phyloP scores from a whole-genome alignment of 2,113 vertebrate genomes.

The Erythrolamprus reginae region DNA sequence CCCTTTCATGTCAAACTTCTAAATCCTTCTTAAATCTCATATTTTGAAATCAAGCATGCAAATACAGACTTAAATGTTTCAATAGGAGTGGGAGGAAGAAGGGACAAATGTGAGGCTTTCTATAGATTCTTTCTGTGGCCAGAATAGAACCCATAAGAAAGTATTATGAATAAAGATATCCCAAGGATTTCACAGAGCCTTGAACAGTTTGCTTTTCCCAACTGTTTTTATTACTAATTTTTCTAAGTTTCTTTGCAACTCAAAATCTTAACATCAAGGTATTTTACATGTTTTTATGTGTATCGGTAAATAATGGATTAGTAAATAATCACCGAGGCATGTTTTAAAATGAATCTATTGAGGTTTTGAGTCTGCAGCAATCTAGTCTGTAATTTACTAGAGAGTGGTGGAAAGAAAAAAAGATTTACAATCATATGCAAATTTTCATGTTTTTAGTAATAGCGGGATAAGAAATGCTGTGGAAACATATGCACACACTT shows the following conservation, averaged over 20 bases:
- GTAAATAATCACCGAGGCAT: not conserved
- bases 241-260: not conserved
- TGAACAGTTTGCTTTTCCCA: not conserved
- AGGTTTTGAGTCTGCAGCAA: not conserved
- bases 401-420: not conserved
- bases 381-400: not conserved
- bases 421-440: not conserved
- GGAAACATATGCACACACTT: not conserved
- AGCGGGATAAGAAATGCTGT: not conserved
- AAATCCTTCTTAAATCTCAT: not conserved
- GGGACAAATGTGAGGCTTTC: not conserved
- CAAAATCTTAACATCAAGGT: not conserved
- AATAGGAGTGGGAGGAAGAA: not conserved
- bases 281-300: not conserved
- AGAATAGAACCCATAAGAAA: not conserved
- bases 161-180: not conserved
- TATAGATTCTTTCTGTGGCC: not conserved
- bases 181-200: not conserved
- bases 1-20: slow-evolving; percentile 20
- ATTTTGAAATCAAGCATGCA: not conserved
- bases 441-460: not conserved
- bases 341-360: not conserved
- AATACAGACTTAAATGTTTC: slow-evolving; percentile 8
- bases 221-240: not conserved
- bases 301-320: not conserved